Percentiles rank a stretch among this genome's conserved stretches.
phyloP scores from a whole-genome alignment of 23 tunicate species.

The Corella eumyota region DNA sequence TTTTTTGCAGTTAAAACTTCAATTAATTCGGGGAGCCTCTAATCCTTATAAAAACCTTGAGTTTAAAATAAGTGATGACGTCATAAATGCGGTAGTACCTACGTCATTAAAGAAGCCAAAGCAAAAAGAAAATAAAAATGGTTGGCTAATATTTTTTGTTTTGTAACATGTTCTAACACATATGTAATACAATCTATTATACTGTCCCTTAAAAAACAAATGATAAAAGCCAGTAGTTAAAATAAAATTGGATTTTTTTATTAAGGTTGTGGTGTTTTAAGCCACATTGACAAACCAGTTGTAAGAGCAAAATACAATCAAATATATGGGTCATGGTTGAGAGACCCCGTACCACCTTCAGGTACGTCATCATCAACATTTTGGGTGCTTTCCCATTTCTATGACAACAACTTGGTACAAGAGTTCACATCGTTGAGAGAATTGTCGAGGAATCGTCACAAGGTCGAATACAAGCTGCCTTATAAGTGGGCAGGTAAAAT shows the following conservation, averaged over 20 bases:
- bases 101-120: constrained; percentile 4
- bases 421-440: constrained; percentile 64
- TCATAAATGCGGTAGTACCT: constrained; percentile 42
- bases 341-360: constrained; percentile 25
- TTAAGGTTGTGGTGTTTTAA: constrained; percentile 58
- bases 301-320: constrained; percentile 25
- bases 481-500: constrained; percentile 85
- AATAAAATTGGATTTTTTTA: too few relatives aligned
- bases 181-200: too few relatives aligned
- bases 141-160: constrained; percentile 2
- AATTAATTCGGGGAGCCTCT: constrained; percentile 44
- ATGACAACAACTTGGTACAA: constrained; percentile 40
- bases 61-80: constrained; percentile 65
- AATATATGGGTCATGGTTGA: constrained; percentile 86
- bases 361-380: constrained; percentile 9
- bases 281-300: constrained; percentile 38
- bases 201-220: too few relatives aligned
- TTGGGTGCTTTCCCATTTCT: constrained; percentile 84
- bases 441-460: constrained; percentile 32
- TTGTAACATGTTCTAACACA: too few relatives aligned
- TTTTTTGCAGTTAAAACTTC: constrained; percentile 38
- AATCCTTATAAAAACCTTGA: constrained; percentile 8
- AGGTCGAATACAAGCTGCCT: constrained; percentile 57
- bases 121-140: neutral
- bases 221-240: too few relatives aligned